Conservation (phyloP, 2,113 vertebrate species). For the Scopus umbretta region DNA sequence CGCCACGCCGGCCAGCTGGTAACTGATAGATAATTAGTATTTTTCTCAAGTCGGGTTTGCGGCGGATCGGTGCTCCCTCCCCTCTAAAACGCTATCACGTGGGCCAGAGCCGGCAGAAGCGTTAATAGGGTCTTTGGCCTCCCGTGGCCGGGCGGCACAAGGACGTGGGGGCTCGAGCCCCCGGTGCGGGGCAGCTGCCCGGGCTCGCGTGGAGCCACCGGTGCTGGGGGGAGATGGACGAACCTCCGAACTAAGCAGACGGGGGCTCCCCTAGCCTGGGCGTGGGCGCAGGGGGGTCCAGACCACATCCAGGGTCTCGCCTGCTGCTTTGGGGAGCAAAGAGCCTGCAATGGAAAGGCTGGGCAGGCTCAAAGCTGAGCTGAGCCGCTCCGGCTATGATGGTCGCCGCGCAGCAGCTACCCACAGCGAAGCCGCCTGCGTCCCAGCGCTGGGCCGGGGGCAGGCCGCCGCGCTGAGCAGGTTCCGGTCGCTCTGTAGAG, state of each 20-base stretch:
- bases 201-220: not conserved
- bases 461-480: accelerated
- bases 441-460: not conserved
- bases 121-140: conserved; percentile 55
- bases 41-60: conserved; percentile 62
- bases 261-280: accelerated
- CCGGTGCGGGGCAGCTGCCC: accelerated
- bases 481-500: not conserved
- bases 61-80: not conserved
- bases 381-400: accelerated
- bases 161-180: not conserved
- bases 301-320: accelerated
- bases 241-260: not conserved
- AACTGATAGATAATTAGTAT: conserved; percentile 72
- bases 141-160: not conserved
- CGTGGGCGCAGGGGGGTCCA: accelerated
- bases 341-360: not conserved
- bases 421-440: not conserved
- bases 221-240: not conserved
- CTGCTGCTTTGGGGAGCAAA: not conserved
- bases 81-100: accelerated
- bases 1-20: conserved; percentile 52
- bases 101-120: not conserved
- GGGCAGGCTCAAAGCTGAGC: not conserved
- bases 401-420: not conserved